Evolutionary conservation across 2,888 invertebrate genomes (phyloP).

Genomic region (Cataglyphis altisquamis): DNA sequence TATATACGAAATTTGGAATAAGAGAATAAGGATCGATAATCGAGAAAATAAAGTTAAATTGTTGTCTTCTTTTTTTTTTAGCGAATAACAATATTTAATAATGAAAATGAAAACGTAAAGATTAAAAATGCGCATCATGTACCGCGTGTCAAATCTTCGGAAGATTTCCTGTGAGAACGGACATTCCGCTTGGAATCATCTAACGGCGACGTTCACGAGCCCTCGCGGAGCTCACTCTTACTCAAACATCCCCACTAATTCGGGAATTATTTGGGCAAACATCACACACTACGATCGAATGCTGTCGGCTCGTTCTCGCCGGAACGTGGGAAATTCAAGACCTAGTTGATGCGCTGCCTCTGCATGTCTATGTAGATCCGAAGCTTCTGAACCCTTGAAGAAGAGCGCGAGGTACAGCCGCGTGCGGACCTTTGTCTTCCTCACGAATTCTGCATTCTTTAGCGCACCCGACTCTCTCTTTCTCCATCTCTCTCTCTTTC

Average conservation of each 20-base stretch:
- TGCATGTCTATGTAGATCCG: constrained; percentile 44
- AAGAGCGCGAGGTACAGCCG: constrained; percentile 43
- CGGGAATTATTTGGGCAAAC: constrained; percentile 81
- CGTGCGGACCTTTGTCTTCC: constrained; percentile 56
- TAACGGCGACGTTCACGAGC: constrained; percentile 19
- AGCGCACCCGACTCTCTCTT: not conserved
- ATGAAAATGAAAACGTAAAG: not conserved
- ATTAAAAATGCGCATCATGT: not conserved
- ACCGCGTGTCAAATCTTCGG: not conserved
- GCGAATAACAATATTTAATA: not conserved
- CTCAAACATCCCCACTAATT: constrained; percentile 76
- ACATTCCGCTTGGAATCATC: constrained; percentile 38
- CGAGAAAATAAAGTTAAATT: not conserved
- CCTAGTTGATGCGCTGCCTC: constrained; percentile 22
- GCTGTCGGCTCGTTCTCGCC: constrained; percentile 67
- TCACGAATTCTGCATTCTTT: constrained; percentile 46
- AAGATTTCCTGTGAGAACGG: constrained; percentile 34
- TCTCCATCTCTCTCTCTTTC: not conserved
- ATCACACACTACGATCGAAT: constrained; percentile 67
- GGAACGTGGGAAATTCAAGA: constrained; percentile 76
- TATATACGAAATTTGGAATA: not conserved
- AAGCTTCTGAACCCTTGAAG: constrained; percentile 64
- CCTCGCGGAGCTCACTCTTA: constrained; percentile 55
- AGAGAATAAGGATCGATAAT: not conserved
- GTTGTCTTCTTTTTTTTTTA: not conserved